Percentiles rank a stretch among this genome's conserved stretches.
Conservation (phyloP, 2,113 vertebrate genomes). For the Polypterus senegalus region DNA sequence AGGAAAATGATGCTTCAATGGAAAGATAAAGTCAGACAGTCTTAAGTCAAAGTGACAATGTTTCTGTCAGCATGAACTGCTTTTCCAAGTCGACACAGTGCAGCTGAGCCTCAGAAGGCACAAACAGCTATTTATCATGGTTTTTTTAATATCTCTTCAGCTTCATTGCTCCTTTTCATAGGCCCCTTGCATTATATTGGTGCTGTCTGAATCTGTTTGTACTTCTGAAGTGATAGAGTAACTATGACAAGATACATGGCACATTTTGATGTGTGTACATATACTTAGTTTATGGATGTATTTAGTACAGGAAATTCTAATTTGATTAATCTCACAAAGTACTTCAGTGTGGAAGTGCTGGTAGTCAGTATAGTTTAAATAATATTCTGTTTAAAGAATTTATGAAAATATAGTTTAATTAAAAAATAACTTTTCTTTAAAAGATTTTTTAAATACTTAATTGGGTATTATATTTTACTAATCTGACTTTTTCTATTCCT, state of each 20-base stretch:
- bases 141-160: conserved; percentile 26
- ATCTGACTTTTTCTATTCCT: too few relatives aligned
- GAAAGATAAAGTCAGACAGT: neutral
- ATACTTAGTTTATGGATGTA: too few relatives aligned
- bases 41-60: conserved; percentile 25
- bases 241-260: conserved; percentile 40
- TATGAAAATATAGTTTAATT: too few relatives aligned
- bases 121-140: conserved; percentile 30
- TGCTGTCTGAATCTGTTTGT: neutral
- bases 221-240: conserved; percentile 22
- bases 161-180: conserved; percentile 17
- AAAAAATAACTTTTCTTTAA: too few relatives aligned
- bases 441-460: too few relatives aligned
- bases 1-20: conserved; percentile 5
- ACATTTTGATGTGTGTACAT: conserved; percentile 34
- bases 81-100: conserved; percentile 20
- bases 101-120: conserved; percentile 24
- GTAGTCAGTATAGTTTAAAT: too few relatives aligned
- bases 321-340: too few relatives aligned
- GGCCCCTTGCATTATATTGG: conserved; percentile 19
- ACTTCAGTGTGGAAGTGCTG: too few relatives aligned
- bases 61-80: conserved; percentile 20
- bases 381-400: too few relatives aligned
- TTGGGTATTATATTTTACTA: too few relatives aligned
- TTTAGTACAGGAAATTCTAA: too few relatives aligned